phyloP scores from a whole-genome alignment of 2,113 vertebrate genomes.

The Murina feae region DNA sequence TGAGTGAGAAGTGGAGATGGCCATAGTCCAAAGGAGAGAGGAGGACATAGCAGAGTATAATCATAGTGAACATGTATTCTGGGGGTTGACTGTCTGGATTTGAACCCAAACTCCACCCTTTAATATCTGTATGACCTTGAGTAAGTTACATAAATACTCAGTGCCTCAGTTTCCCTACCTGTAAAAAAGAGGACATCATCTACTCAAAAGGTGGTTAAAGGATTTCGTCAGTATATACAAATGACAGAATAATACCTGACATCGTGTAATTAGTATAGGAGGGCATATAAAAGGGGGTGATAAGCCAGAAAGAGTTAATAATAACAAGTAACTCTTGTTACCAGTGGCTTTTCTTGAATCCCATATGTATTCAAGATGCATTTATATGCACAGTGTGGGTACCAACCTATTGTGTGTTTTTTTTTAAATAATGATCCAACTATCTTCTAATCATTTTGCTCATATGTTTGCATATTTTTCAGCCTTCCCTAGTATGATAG shows the following conservation, averaged over 20 bases:
- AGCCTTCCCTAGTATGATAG: not conserved
- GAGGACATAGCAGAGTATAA: not conserved
- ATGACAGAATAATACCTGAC: not conserved
- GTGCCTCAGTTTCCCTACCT: not conserved
- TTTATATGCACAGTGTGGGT: not conserved
- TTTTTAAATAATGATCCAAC: not conserved
- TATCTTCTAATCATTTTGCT: not conserved
- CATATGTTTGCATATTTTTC: not conserved
- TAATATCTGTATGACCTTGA: not conserved
- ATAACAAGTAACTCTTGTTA: not conserved
- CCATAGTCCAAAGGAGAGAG: not conserved
- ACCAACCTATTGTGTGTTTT: not conserved
- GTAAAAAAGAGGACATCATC: not conserved
- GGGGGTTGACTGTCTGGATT: not conserved
- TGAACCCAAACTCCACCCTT: not conserved
- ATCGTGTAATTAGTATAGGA: not conserved
- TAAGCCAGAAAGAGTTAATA: not conserved
- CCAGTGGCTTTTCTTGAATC: not conserved
- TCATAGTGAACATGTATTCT: not conserved
- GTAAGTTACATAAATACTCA: not conserved
- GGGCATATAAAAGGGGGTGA: not conserved
- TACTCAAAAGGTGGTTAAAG: not conserved
- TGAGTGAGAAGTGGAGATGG: not conserved
- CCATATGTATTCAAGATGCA: not conserved
- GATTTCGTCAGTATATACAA: not conserved